phyloP scores from a whole-genome alignment of 2,797 vertebrate species.

The Spinus olivaceus region DNA sequence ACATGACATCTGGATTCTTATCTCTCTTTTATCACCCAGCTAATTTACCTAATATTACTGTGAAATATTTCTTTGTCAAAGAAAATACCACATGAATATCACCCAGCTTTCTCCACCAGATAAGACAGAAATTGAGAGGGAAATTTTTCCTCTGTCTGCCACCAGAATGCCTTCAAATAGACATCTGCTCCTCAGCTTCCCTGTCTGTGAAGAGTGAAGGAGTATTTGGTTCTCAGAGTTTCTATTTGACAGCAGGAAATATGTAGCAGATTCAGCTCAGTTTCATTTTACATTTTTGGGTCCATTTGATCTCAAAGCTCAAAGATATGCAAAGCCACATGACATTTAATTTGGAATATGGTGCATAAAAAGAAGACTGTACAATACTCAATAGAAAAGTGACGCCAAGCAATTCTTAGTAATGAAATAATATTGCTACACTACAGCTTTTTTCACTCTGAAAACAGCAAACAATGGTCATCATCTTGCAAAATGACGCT shows the following conservation, averaged over 20 bases:
- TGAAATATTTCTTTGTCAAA: constrained; percentile 22
- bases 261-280: constrained; percentile 15
- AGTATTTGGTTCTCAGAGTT: not conserved
- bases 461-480: not conserved
- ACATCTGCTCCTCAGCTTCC: constrained; percentile 42
- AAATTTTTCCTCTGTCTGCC: not conserved
- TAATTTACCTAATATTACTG: constrained; percentile 32
- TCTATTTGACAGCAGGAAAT: constrained; percentile 25
- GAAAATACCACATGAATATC: not conserved
- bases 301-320: constrained; percentile 29
- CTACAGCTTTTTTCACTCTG: not conserved
- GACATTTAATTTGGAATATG: constrained; percentile 4
- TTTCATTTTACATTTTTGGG: constrained; percentile 10
- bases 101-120: not conserved
- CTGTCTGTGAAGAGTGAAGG: not conserved
- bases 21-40: not conserved
- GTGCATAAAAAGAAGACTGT: not conserved
- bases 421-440: not conserved
- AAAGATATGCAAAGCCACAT: constrained; percentile 23
- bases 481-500: not conserved
- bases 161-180: constrained; percentile 2
- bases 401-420: constrained; percentile 20
- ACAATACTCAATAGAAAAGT: not conserved
- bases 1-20: constrained; percentile 28
- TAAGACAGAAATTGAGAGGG: not conserved